Percentiles rank a stretch among this genome's conserved stretches.
Evolutionary conservation across 2,888 invertebrate genomes (phyloP).

Genomic region (Galerucella calmariensis): DNA sequence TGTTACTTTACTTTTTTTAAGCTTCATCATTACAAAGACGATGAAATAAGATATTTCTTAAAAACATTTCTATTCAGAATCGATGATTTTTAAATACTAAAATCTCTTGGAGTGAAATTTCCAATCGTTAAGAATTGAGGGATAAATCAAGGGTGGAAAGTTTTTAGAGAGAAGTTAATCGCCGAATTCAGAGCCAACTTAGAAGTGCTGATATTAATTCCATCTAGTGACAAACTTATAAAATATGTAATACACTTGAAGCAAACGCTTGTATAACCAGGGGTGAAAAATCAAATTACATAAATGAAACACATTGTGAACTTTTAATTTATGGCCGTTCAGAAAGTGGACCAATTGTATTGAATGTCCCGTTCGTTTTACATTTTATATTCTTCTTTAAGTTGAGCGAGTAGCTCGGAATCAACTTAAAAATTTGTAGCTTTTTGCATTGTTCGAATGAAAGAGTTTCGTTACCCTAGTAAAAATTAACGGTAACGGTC

Average conservation of each 20-base stretch:
- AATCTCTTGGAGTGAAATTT: neutral
- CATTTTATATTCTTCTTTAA: constrained; percentile 50
- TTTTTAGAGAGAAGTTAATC: constrained; percentile 28
- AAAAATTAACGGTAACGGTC: constrained; percentile 57
- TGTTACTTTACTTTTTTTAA: too few species aligned
- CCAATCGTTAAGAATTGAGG: constrained; percentile 11
- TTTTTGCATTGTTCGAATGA: constrained; percentile 56
- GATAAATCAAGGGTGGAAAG: constrained; percentile 27
- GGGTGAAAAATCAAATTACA: constrained; percentile 65
- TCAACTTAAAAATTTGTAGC: constrained; percentile 62
- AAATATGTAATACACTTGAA: constrained; percentile 58
- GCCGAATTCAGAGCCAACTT: constrained; percentile 33
- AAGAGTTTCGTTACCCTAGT: constrained; percentile 56
- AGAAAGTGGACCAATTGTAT: constrained; percentile 56
- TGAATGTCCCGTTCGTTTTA: constrained; percentile 50
- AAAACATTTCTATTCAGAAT: too few species aligned
- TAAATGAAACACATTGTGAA: constrained; percentile 66
- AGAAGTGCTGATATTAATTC: constrained; percentile 57
- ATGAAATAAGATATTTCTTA: too few species aligned
- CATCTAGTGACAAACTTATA: constrained; percentile 61
- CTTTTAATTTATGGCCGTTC: constrained; percentile 62
- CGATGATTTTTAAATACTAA: neutral
- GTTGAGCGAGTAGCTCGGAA: constrained; percentile 57
- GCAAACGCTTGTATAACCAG: constrained; percentile 51
- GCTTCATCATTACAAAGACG: too few species aligned